A percentile compares a stretch with the other conserved stretches of the same genome.
Evolutionary conservation across 2,888 invertebrate genomes (phyloP).

Genomic region (Notocelia uddmanniana): DNA sequence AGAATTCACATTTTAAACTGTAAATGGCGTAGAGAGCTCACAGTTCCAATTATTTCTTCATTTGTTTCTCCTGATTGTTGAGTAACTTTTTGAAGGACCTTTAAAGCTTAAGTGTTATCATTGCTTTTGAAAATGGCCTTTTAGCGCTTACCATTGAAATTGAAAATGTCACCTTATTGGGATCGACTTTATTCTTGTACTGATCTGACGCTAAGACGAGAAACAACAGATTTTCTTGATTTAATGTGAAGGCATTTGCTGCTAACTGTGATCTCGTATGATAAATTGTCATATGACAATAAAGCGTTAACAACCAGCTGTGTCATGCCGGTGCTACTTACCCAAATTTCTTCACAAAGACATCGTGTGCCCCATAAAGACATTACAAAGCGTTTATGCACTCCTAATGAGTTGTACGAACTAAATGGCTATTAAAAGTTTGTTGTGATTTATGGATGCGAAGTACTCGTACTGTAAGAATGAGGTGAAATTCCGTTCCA

Average conservation of each 20-base stretch:
- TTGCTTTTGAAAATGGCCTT: no score
- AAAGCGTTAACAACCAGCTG: slow-evolving; percentile 4
- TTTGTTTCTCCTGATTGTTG: no score
- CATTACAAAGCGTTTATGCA: neutral
- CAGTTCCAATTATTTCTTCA: no score
- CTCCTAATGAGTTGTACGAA: slow-evolving; percentile 2
- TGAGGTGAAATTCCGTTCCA: neutral
- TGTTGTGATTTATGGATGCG: slow-evolving; percentile 14
- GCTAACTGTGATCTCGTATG: slow-evolving; percentile 22
- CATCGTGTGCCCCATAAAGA: neutral
- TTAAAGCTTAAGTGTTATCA: no score
- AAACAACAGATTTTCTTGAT: no score
- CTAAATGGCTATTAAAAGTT: slow-evolving; percentile 2
- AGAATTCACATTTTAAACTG: neutral
- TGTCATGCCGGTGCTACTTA: slow-evolving; percentile 17
- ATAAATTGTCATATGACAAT: slow-evolving; percentile 35
- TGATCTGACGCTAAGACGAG: no score
- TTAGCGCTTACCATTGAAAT: no score
- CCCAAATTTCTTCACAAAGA: slow-evolving; percentile 31
- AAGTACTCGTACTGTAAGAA: neutral
- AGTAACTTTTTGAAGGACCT: no score
- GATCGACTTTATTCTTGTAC: no score
- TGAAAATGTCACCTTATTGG: no score
- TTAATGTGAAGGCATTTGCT: neutral
- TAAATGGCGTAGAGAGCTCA: no score